Base-by-base conservation (phyloP, 2,888 invertebrate genomes). In the Panzeria rudis region DNA sequence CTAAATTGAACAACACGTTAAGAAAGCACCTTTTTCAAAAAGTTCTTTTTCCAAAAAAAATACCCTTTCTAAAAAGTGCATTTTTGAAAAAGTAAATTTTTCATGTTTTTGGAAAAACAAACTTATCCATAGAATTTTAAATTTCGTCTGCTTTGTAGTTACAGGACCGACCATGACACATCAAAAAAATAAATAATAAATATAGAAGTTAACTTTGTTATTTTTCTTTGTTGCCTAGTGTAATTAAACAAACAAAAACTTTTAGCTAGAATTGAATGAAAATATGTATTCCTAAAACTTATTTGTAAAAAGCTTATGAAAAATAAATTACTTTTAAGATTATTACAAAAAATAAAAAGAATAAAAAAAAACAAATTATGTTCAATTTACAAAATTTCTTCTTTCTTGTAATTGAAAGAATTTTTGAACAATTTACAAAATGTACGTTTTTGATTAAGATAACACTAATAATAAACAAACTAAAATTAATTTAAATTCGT, bases 221-320 rank as follows among this genome's bases (percentile, higher is more conserved):
- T 29, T 29, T 29, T 29, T 29, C 29, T 5, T 29, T 29, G 29
- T 29, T 29, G 29, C 5, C 29, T 29, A 5, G 29, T 29, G 3
- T 29, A 29, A 29, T 29, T 5, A 29, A 5, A 29, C n/a, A n/a
- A n/a, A n/a, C n/a, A 29, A 29, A 20, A 7, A 62, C n/a, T 9
- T 44, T 41, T 56, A 71, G 29, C 3, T 54, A 44, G 13, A 52
- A 61, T 54, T 52, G 38, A 59, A 84, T 35, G 44, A 75, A 69
- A 29, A 38, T 47, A 77, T 35, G 71, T 75, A 75, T 84, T 79
- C 75, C 84, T 84, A 79, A 69, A 68, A 44, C 1, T 13, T 56
- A 47, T 35, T 79, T 64, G 59, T 73, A 78, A 66, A 56, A 76
- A 69, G 13, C n/a, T 69, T 47, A 23, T 23, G 44, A 64, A 75